phyloP scores from a whole-genome alignment of 2,888 invertebrate species.

The Margaritifera margaritifera region DNA sequence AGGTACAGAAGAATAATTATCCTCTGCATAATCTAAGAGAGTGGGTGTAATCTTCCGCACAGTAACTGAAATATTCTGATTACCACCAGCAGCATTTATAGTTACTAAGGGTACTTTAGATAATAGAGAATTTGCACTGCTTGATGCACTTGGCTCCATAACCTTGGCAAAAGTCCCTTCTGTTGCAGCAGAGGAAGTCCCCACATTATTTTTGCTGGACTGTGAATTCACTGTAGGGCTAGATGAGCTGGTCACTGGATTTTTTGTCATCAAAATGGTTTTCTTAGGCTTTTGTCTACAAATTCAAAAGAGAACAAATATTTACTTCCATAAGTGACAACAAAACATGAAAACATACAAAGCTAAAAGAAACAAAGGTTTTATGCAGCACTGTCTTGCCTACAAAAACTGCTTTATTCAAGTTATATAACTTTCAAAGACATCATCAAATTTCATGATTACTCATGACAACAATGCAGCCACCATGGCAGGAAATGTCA shows the following conservation, averaged over 20 bases:
- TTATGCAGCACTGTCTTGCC: too few relatives aligned
- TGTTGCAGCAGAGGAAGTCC: constrained; percentile 18
- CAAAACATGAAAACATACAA: not conserved
- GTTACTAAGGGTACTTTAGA: constrained; percentile 12
- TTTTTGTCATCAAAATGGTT: constrained; percentile 38
- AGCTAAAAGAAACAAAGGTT: not conserved
- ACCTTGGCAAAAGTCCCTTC: constrained; percentile 17
- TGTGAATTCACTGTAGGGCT: constrained; percentile 11
- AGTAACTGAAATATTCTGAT: constrained; percentile 14
- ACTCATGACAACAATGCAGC: too few relatives aligned
- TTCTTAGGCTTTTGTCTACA: constrained; percentile 57
- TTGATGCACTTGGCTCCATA: constrained; percentile 3
- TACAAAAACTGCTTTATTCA: too few relatives aligned
- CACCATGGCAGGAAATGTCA: too few relatives aligned
- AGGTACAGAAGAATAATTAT: constrained; percentile 7
- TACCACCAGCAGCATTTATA: constrained; percentile 7
- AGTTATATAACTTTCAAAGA: too few relatives aligned
- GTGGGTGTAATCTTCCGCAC: constrained; percentile 30
- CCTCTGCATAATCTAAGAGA: constrained; percentile 36
- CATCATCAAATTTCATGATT: too few relatives aligned
- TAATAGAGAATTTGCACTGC: constrained; percentile 14
- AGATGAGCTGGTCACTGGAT: constrained; percentile 23
- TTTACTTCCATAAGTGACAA: not conserved
- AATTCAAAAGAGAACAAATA: not conserved
- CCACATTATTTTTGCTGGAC: not conserved